Evolutionary conservation across 2,113 vertebrate species (phyloP), one percentile per base, ranked within the genome.

Genomic region (Scomber japonicus): DNA sequence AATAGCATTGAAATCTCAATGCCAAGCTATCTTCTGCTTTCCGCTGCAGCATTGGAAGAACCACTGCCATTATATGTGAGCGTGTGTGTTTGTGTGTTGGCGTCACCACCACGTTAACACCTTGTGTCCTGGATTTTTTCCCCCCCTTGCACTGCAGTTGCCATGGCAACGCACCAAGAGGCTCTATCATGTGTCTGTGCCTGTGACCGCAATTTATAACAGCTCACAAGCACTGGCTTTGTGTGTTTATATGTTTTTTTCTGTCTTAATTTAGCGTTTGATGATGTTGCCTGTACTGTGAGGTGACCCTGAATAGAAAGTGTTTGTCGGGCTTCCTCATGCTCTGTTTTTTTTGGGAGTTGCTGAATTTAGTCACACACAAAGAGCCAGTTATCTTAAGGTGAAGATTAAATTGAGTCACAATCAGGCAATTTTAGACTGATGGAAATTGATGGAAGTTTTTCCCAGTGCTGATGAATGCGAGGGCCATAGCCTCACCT

Each of bases 81-180:
- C 64, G 31, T 78, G 69, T 66, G 55, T 57, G 49, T 61, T 62
- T 63, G 63, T 69, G 50, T 48, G 40, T 46, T 73, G 74, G 65
- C 80, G 76, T 83, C 57, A 57, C 68, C 71, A 64, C 59, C 80
- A 71, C 10, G 21, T 86, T 87, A 82, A 85, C 5, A 0, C 84
- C 82, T 83, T 67, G 49, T 46, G 56, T 74, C 73, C 73, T 27
- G 56, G 49, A 84, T 59, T 21, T 9, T 51, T 55, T 59, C 48
- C 60, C 57, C 46, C 14, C 67, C 68, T 74, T 35, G 57, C 63
- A 60, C 70, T 84, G 75, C 85, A 88, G 93, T 94, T 92, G 90
- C 93, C 81, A 90, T 91, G 87, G 89, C 73, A 91, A 93, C 91
- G 1, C 78, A 90, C 69, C 84, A 75, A 88, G 87, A 92, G 87